Conservation (phyloP, 2,888 invertebrate species). For the Calliopum simillimum region DNA sequence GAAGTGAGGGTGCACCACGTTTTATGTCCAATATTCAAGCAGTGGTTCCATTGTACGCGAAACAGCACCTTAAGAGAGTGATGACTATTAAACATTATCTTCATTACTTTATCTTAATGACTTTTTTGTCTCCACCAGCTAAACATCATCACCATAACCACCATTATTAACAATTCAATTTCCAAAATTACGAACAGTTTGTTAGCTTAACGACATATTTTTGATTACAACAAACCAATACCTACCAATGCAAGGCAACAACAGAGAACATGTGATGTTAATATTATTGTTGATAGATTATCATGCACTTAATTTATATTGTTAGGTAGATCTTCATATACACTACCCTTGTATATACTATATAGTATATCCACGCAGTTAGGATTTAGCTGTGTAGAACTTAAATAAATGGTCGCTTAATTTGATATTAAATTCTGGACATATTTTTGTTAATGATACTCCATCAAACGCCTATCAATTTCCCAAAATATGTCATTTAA, state of each 20-base stretch:
- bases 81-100: slow-evolving; percentile 23
- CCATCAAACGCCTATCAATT: slow-evolving; percentile 2
- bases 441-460: no score
- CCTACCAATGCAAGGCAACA: neutral
- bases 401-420: no score
- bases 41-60: no score
- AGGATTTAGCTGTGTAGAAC: no score
- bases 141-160: neutral
- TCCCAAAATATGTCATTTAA: slow-evolving; percentile 25
- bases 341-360: no score
- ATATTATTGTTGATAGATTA: neutral
- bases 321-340: neutral
- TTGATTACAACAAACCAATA: slow-evolving; percentile 17
- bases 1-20: no score
- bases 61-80: no score
- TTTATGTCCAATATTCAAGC: no score
- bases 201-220: slow-evolving; percentile 22
- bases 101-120: slow-evolving; percentile 32
- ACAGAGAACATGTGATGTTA: neutral
- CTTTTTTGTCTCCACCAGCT: slow-evolving; percentile 17
- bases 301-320: slow-evolving; percentile 1
- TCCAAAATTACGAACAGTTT: slow-evolving; percentile 21
- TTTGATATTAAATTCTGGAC: no score
- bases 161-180: slow-evolving; percentile 22
- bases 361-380: no score